These are phyloP conservation scores for Bubo blakistoni DNA, from an alignment of 2,113 vertebrate genomes.

Conservation along the genomic window DNA sequence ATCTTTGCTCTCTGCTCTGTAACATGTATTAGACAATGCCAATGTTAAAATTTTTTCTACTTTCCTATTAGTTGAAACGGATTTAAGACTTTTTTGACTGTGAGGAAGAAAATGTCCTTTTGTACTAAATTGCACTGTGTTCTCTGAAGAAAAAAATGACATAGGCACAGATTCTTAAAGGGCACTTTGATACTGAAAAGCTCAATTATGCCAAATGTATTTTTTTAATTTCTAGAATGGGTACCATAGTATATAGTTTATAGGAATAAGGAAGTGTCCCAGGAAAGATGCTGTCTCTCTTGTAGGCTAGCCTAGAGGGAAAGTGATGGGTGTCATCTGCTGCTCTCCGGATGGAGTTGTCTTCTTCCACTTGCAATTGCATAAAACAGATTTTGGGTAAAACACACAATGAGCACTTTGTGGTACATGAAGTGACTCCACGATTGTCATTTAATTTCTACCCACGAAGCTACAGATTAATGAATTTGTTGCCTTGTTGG, in stretches of 20 bases:
- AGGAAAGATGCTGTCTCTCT: background rate
- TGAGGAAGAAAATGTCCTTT: background rate
- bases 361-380: background rate
- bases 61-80: background rate
- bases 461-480: background rate
- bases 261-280: background rate
- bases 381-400: background rate
- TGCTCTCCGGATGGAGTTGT: background rate
- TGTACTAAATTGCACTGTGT: background rate
- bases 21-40: slow-evolving; percentile 11
- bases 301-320: background rate
- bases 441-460: background rate
- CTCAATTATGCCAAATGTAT: background rate
- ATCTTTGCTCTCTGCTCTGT: slow-evolving; percentile 31
- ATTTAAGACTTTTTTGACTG: background rate
- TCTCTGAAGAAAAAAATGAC: background rate
- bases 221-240: background rate
- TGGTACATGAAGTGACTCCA: background rate
- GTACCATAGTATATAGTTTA: background rate
- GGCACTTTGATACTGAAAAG: background rate
- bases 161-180: background rate
- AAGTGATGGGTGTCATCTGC: background rate
- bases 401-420: background rate
- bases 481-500: background rate
- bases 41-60: background rate